Percentiles rank a stretch among this genome's conserved stretches.
phyloP scores from a whole-genome alignment of 2,113 vertebrate genomes.

The Podarcis raffonei region DNA sequence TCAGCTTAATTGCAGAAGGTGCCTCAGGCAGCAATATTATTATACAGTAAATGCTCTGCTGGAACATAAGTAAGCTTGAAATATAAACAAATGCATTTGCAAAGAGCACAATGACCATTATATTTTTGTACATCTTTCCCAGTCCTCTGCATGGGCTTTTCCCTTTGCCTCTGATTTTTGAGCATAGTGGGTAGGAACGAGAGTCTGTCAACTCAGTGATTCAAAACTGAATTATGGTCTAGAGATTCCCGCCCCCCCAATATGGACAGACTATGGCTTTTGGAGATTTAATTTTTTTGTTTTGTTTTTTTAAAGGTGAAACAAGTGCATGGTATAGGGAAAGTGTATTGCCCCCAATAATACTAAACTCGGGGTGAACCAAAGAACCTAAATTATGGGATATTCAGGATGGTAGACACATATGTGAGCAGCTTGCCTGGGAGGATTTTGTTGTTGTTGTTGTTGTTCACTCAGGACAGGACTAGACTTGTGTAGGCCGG shows the following conservation, averaged over 20 bases:
- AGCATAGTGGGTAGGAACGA: background rate
- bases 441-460: background rate
- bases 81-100: conserved; percentile 23
- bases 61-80: conserved; percentile 9
- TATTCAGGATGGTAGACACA: background rate
- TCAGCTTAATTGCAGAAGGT: conserved; percentile 19
- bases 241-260: background rate
- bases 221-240: background rate
- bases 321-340: too few species aligned
- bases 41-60: conserved; percentile 24
- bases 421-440: background rate
- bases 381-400: too few species aligned
- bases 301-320: too few species aligned
- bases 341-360: too few species aligned
- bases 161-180: background rate
- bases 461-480: background rate
- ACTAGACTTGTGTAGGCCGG: background rate
- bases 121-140: background rate
- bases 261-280: too few species aligned
- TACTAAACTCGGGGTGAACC: too few species aligned
- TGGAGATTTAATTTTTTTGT: too few species aligned
- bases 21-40: conserved; percentile 24
- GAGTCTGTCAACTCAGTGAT: background rate
- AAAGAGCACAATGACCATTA: background rate
- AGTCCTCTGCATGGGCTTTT: background rate